Evolutionary conservation across 1,140 invertebrate species (phyloP).

Genomic region (Asobara japonica): DNA sequence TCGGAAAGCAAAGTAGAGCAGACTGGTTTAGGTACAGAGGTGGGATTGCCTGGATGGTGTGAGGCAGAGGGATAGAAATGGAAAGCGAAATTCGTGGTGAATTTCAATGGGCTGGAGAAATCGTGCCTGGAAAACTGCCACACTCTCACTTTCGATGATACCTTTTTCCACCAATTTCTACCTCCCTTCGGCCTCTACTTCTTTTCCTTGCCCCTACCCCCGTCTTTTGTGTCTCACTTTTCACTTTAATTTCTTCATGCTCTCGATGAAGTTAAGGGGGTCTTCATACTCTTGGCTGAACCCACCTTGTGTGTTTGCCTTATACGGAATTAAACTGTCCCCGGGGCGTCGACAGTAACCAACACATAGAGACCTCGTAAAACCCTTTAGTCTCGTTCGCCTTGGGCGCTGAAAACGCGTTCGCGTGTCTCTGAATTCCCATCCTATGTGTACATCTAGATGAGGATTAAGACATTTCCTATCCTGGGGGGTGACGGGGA

Average conservation of each 20-base stretch:
- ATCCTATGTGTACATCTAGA: background rate
- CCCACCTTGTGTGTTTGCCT: background rate
- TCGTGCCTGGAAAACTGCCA: conserved; percentile 60
- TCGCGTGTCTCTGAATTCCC: conserved; percentile 13
- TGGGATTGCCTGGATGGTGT: conserved; percentile 45
- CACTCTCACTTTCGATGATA: conserved; percentile 27
- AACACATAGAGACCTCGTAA: background rate
- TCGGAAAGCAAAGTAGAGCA: conserved; percentile 47
- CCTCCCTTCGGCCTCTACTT: background rate
- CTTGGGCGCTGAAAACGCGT: conserved; percentile 22
- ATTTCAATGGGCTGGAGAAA: conserved; percentile 59
- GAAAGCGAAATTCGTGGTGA: conserved; percentile 63
- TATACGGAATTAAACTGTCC: conserved; percentile 21
- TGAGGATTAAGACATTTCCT: conserved; percentile 2
- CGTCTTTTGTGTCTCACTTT: conserved; percentile 16
- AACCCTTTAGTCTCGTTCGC: conserved; percentile 21
- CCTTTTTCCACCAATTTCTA: background rate
- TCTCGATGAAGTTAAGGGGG: background rate
- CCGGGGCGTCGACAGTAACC: background rate
- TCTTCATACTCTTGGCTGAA: background rate
- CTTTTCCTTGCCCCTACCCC: background rate
- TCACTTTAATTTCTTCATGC: conserved; percentile 6
- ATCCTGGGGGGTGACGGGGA: background rate
- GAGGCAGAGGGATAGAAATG: conserved; percentile 60
- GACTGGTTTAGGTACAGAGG: conserved; percentile 1